A percentile compares a stretch with the other conserved stretches of the same genome.
phyloP scores from a whole-genome alignment of 2,797 vertebrate genomes.

The Aratinga solstitialis region DNA sequence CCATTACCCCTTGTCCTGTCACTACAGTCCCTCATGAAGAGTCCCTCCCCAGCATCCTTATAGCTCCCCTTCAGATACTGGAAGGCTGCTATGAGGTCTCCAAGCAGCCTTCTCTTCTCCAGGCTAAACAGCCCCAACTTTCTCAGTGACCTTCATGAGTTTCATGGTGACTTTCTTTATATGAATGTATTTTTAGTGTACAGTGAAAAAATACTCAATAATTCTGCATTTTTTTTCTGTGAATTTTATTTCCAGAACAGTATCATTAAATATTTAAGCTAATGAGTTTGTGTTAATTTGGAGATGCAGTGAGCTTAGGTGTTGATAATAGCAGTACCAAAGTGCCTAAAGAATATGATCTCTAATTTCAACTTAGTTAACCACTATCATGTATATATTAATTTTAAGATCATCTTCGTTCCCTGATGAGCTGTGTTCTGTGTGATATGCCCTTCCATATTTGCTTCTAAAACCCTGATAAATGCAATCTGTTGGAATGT shows the following conservation, averaged over 20 bases:
- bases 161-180: not conserved
- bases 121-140: too few relatives aligned
- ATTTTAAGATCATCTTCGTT: conserved; percentile 21
- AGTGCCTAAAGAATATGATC: not conserved
- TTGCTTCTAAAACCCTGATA: conserved; percentile 27
- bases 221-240: not conserved
- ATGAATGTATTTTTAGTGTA: fast-evolving
- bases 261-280: not conserved
- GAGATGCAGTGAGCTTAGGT: not conserved
- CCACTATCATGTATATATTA: conserved; percentile 3
- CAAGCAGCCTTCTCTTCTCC: too few relatives aligned
- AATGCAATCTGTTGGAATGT: conserved; percentile 41
- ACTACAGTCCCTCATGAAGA: too few relatives aligned
- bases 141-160: not conserved
- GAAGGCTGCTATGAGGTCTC: too few relatives aligned
- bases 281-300: not conserved
- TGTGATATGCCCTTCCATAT: not conserved
- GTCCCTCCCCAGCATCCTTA: too few relatives aligned
- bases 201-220: not conserved
- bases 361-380: not conserved
- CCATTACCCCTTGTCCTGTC: too few relatives aligned
- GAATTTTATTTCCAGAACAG: not conserved
- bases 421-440: not conserved
- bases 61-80: too few relatives aligned
- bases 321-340: not conserved